Base-by-base conservation (phyloP, 2,888 invertebrate species). In the Eledona agricola region DNA sequence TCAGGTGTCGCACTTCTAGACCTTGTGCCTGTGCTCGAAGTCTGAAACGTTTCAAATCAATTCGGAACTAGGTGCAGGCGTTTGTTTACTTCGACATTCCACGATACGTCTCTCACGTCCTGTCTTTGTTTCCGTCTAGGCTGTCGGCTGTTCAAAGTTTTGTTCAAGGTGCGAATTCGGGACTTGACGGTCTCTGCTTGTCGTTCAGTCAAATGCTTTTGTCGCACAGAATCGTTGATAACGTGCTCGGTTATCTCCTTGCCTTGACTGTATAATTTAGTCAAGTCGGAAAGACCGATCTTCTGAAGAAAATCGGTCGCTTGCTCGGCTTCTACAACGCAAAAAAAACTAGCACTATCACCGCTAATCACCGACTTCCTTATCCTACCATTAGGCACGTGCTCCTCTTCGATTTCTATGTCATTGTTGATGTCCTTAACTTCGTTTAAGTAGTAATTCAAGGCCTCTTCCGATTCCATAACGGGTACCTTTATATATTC, bases 1-100 rank as follows among this genome's bases (percentile, higher is more conserved):
- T 93, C 93, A 15, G 93, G 93, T 46, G 93, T 93, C 59, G 91
- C 93, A 74, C 91, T 92, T 59, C 93, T 85, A 59, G 92, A 90
- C 74, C 90, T 79, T 63, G 90, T 90, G 63, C 89, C 90, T 72
- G 90, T 90, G 66, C 86, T 86, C 58, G 89, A 89, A 74, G 87
- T 84, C 85, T 86, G 76, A 6, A 79, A 67, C 69, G 72, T 11
- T 22, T 22, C 50, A 17, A 45, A 32, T 51, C 29, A 25, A 11
- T 11, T 10, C 12, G 4, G 4, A 20, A 31, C 13, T 31, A 10
- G 6, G 4, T 31, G 28, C 3, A 25, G 17, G 29, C 9, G 17
- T 6, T 32, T 23, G 6, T 9, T 78, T 69, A 90, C 90, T 82
- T 91, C 91, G 59, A 87, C 81, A 77, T 90, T 90, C 73, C 89